A percentile compares a stretch with the other conserved stretches of the same genome.
Evolutionary conservation across 2,888 invertebrate species (phyloP).

Genomic region (Alcis repandata): DNA sequence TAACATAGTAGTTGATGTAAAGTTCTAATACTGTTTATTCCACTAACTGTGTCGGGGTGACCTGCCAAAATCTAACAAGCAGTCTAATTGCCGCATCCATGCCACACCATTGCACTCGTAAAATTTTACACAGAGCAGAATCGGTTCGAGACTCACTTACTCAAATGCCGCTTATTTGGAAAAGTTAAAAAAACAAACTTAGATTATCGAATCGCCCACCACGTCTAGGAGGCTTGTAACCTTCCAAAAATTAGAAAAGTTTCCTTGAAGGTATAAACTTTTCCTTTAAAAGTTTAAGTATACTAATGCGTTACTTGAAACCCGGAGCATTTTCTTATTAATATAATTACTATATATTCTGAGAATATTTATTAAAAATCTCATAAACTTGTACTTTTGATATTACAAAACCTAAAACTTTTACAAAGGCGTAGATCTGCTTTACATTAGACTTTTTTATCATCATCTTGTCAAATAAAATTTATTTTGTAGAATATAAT

Average conservation of each 20-base stretch:
- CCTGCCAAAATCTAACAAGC: conserved; percentile 1
- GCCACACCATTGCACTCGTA: not conserved
- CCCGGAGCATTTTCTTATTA: not conserved
- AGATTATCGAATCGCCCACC: conserved; percentile 14
- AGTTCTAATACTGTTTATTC: not conserved
- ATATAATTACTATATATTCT: not conserved
- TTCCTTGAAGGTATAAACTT: conserved; percentile 8
- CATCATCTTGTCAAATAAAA: too few species aligned
- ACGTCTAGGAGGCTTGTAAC: not conserved
- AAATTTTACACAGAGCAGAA: not conserved
- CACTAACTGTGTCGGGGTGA: not conserved
- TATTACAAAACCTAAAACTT: too few species aligned
- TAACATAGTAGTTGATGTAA: too few species aligned
- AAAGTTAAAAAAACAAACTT: conserved; percentile 1
- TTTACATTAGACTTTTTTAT: too few species aligned
- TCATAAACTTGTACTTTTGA: too few species aligned
- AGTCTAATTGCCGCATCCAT: not conserved
- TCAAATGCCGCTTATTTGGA: not conserved
- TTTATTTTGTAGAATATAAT: too few species aligned
- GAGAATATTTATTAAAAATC: not conserved
- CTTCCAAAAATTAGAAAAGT: conserved; percentile 24
- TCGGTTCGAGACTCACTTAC: not conserved
- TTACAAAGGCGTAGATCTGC: too few species aligned
- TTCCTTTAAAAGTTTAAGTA: conserved; percentile 14
- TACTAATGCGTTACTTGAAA: conserved; percentile 12